Base-by-base conservation (phyloP, 2,113 vertebrate genomes). In the Ancistrus triradiatus region DNA sequence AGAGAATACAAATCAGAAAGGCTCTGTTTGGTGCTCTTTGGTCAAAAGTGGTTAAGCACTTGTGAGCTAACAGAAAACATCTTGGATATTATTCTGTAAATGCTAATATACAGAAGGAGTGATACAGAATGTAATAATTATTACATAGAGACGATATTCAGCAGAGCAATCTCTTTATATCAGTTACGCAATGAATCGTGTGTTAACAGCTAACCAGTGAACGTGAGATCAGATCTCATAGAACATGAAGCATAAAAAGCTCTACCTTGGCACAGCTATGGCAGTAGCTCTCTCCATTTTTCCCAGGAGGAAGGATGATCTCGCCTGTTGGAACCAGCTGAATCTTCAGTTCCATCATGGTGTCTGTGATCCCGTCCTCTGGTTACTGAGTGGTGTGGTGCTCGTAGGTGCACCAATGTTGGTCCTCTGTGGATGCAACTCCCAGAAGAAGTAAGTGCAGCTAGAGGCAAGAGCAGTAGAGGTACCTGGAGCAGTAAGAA, bases 311-410 rank as follows among this genome's bases (percentile, higher is more conserved):
- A 17, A 79, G 51, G 21, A 81, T 79, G 56, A 81, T 78, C 68
- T 81, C 79, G 46, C 79, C 79, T 2, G 79, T 79, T 17, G 79
- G 79, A 25, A 81, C 55, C 59, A 81, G 49, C 63, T 81, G 77
- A 57, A 81, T 74, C 65, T 62, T 76, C 51, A 81, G 59, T 68
- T 79, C 74, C 79, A 81, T 81, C 77, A 77, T 81, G 46, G 19
- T 19, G 25, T 17, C 37, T 25, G 37, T 63, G 11, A 48, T 17
- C 25, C 37, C 49, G 10, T 66, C 15, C 25, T 21, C 51, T 14
- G 38, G 15, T 15, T 24, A 46, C 11, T 55, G n/a, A 52, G n/a
- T 18, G 13, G 21, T 22, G 21, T 33, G 33, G 50, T 15, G 18
- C 37, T 49, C 33, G 21, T 17, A 60, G 44, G 24, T 53, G 44